These are phyloP conservation scores for Dicentrarchus labrax DNA, from an alignment of 2,113 vertebrate species.

Conservation along the genomic window DNA sequence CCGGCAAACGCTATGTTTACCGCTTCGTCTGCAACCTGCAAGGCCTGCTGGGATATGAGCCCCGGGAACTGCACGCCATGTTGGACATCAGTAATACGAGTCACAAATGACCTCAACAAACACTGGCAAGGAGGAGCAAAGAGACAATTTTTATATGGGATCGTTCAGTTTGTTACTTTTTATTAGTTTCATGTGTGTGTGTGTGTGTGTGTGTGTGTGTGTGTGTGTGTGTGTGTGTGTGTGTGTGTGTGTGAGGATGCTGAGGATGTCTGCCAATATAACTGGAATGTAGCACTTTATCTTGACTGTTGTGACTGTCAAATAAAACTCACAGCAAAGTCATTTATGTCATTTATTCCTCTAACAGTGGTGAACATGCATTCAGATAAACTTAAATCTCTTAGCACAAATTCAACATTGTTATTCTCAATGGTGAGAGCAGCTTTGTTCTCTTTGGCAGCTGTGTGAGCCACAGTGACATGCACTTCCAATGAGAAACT, in stretches of 20 bases:
- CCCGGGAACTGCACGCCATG: conserved; percentile 78
- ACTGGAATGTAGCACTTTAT: conserved; percentile 9
- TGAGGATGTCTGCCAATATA: background rate
- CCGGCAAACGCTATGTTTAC: conserved; percentile 82
- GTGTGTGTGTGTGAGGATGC: background rate
- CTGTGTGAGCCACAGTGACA: background rate
- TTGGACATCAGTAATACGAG: conserved; percentile 60
- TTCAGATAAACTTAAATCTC: too few species aligned
- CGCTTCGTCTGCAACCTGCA: conserved; percentile 83
- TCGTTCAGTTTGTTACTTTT: background rate
- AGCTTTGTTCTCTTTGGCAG: background rate
- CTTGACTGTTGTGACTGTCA: background rate
- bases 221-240: background rate
- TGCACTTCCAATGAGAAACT: background rate
- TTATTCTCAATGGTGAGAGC: background rate
- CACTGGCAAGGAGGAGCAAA: background rate
- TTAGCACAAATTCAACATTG: background rate
- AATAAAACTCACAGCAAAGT: background rate
- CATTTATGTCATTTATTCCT: background rate
- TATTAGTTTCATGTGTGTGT: background rate
- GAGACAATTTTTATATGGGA: background rate
- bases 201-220: too few species aligned
- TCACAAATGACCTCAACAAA: background rate
- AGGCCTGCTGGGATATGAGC: conserved; percentile 81
- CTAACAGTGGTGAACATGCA: background rate